These are phyloP conservation scores for Acronicta leporina DNA, from an alignment of 2,888 invertebrate species.

Conservation along the genomic window DNA sequence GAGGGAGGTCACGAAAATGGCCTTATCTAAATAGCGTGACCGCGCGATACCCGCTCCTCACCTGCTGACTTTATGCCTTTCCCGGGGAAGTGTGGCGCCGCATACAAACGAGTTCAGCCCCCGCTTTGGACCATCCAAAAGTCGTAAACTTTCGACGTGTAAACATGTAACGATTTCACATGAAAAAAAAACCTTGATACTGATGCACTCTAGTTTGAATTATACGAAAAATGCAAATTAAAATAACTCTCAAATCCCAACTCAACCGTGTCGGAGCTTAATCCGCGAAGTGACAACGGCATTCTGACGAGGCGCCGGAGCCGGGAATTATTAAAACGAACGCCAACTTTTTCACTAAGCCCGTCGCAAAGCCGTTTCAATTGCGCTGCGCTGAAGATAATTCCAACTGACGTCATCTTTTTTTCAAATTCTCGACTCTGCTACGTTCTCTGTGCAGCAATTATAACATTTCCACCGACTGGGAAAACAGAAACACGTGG, in stretches of 20 bases:
- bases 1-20: slow-evolving; percentile 78
- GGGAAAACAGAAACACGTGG: slow-evolving; percentile 89
- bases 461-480: slow-evolving; percentile 89
- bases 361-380: slow-evolving; percentile 89
- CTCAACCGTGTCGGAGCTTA: slow-evolving; percentile 88
- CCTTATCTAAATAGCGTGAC: slow-evolving; percentile 87
- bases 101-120: slow-evolving; percentile 82
- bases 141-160: slow-evolving; percentile 75
- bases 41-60: slow-evolving; percentile 82
- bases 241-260: slow-evolving; percentile 88
- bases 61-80: slow-evolving; percentile 85
- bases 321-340: slow-evolving; percentile 89
- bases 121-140: slow-evolving; percentile 69
- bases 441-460: slow-evolving; percentile 88
- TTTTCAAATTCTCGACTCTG: slow-evolving; percentile 87
- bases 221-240: slow-evolving; percentile 86
- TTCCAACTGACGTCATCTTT: slow-evolving; percentile 89
- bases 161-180: slow-evolving; percentile 67
- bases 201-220: slow-evolving; percentile 74
- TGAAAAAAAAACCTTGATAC: slow-evolving; percentile 62
- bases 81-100: slow-evolving; percentile 78
- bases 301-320: slow-evolving; percentile 89
- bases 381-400: slow-evolving; percentile 89
- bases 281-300: slow-evolving; percentile 89
- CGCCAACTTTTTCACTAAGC: slow-evolving; percentile 89